phyloP scores from a whole-genome alignment of 1,140 invertebrate species.

The Hyles vespertilio region DNA sequence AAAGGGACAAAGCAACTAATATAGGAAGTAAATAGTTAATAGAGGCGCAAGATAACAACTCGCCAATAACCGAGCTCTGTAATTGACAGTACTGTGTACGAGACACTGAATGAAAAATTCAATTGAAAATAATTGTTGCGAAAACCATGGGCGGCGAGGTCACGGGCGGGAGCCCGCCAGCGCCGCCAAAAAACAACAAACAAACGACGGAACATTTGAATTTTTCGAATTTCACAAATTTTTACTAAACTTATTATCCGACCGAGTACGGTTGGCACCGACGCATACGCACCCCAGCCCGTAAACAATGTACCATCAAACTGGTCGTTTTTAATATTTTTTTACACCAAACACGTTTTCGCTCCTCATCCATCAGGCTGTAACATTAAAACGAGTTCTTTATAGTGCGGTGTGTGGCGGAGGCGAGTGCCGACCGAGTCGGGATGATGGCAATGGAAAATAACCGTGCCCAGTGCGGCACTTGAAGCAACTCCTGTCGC shows the following conservation, averaged over 20 bases:
- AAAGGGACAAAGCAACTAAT: too few species aligned
- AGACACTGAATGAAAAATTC: slow-evolving; percentile 42
- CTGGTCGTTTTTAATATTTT: not conserved
- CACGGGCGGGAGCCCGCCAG: too few species aligned
- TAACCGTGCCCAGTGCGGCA: slow-evolving; percentile 42
- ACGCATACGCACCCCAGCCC: slow-evolving; percentile 2
- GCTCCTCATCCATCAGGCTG: slow-evolving; percentile 41
- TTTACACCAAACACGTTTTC: slow-evolving; percentile 49
- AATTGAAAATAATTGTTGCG: slow-evolving; percentile 61
- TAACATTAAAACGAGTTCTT: slow-evolving; percentile 49
- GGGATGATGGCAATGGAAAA: slow-evolving; percentile 42
- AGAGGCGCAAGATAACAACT: slow-evolving; percentile 14
- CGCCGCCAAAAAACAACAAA: slow-evolving; percentile 11
- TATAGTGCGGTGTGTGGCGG: slow-evolving; percentile 39
- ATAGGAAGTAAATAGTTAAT: slow-evolving; percentile 4
- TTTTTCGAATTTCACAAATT: too few species aligned
- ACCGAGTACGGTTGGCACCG: too few species aligned
- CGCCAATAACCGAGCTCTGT: slow-evolving; percentile 33
- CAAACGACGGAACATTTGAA: slow-evolving; percentile 9
- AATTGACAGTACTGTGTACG: slow-evolving; percentile 38
- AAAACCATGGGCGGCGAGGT: slow-evolving; percentile 20
- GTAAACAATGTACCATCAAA: slow-evolving; percentile 18
- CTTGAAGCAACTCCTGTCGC: slow-evolving; percentile 18
- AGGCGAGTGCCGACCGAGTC: slow-evolving; percentile 48
- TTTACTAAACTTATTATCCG: too few species aligned